Conservation (phyloP, 2,797 vertebrate species). For the Lagocephalus sceleratus region DNA sequence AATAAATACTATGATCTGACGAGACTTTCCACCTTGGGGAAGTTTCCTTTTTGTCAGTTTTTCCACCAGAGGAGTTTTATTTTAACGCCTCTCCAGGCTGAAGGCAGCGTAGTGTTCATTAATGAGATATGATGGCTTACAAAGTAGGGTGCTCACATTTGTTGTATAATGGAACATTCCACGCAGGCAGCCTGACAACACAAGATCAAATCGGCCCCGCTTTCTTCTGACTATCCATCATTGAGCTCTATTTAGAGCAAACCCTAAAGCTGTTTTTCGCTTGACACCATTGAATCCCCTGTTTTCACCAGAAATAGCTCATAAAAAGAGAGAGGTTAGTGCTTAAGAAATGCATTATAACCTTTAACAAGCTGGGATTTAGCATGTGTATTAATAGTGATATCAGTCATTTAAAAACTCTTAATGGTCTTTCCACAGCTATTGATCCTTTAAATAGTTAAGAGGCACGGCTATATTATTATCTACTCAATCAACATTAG, state of each 20-base stretch:
- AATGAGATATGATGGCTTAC: no score
- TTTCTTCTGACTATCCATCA: not conserved
- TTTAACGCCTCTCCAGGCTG: slow-evolving; percentile 12
- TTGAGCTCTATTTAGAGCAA: no score
- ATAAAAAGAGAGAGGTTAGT: not conserved
- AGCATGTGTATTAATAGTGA: not conserved
- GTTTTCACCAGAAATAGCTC: not conserved
- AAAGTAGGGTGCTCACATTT: not conserved
- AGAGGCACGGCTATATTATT: no score
- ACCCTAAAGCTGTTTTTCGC: not conserved
- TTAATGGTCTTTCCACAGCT: not conserved
- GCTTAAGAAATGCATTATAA: no score
- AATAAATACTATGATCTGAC: slow-evolving; percentile 48
- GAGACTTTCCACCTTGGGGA: slow-evolving; percentile 40
- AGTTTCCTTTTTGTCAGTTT: slow-evolving; percentile 34
- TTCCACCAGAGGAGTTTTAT: slow-evolving; percentile 34
- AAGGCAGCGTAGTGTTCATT: no score
- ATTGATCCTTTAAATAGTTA: not conserved
- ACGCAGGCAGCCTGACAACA: not conserved
- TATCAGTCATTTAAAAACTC: not conserved
- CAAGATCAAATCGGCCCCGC: not conserved
- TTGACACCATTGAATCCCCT: not conserved
- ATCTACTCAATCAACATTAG: no score
- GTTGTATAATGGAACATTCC: not conserved
- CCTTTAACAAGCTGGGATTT: not conserved